phyloP scores from a whole-genome alignment of 2,797 vertebrate species.

The Sebastes matsubarae region DNA sequence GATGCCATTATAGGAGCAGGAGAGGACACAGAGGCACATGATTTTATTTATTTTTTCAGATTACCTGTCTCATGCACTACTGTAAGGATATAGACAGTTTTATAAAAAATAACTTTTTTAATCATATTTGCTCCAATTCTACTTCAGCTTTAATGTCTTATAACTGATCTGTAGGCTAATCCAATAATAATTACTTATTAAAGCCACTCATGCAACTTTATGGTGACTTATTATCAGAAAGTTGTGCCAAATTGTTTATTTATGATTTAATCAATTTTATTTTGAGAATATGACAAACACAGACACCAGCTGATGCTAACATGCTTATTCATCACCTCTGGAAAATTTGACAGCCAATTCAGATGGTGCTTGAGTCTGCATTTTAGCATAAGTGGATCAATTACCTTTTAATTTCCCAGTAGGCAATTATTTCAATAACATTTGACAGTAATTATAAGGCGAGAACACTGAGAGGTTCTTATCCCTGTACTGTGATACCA shows the following conservation, averaged over 20 bases:
- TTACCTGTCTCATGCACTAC: too few relatives aligned
- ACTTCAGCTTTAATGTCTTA: too few relatives aligned
- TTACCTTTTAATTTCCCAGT: conserved; percentile 58
- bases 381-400: conserved; percentile 29
- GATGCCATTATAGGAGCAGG: too few relatives aligned
- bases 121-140: too few relatives aligned
- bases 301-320: not conserved
- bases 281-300: not conserved
- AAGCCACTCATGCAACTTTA: not conserved
- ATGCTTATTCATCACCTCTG: conserved; percentile 3
- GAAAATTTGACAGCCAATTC: not conserved
- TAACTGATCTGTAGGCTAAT: too few relatives aligned
- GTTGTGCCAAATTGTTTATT: too few relatives aligned
- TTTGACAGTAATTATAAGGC: conserved; percentile 2
- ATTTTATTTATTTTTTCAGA: too few relatives aligned
- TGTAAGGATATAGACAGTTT: too few relatives aligned
- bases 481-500: conserved; percentile 9
- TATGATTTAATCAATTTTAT: not conserved
- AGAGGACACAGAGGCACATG: too few relatives aligned
- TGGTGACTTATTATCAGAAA: too few relatives aligned
- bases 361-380: conserved; percentile 18
- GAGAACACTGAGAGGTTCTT: not conserved
- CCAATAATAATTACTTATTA: not conserved
- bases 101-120: too few relatives aligned
- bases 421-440: not conserved